Evolutionary conservation across 2,113 vertebrate genomes (phyloP).

Genomic region (Zapus hudsonius): DNA sequence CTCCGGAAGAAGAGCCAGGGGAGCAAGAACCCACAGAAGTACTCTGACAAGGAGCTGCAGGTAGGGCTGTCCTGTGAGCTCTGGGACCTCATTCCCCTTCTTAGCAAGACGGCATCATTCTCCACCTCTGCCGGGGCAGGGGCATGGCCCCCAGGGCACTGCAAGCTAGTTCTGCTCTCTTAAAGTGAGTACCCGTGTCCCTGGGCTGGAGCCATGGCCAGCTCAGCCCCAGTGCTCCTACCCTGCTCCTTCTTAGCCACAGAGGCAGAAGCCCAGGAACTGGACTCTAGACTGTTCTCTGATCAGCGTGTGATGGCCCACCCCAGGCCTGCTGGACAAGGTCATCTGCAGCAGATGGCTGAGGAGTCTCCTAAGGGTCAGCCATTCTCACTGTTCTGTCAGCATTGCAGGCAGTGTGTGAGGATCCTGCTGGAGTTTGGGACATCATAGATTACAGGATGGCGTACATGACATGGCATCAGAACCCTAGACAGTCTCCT

Average conservation of each 20-base stretch:
- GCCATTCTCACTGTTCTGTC: accelerated
- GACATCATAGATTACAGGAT: accelerated
- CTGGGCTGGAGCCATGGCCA: conserved; percentile 89
- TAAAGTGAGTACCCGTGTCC: conserved; percentile 90
- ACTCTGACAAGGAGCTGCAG: conserved; percentile 98
- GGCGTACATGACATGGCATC: too few species aligned
- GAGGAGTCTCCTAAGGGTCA: background rate
- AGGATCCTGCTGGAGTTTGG: accelerated
- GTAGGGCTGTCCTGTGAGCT: conserved; percentile 71
- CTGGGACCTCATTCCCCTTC: background rate
- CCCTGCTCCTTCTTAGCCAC: background rate
- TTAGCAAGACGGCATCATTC: background rate
- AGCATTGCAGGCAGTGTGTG: accelerated
- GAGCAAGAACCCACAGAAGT: conserved; percentile 99
- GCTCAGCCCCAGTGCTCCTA: accelerated
- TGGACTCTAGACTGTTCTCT: background rate
- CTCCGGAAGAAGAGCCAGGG: conserved; percentile 98
- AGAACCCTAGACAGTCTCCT: accelerated
- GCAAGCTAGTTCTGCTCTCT: conserved; percentile 36
- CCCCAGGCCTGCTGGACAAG: background rate
- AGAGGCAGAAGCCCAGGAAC: background rate
- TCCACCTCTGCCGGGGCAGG: background rate
- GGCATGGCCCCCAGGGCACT: too few species aligned
- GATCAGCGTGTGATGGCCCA: background rate
- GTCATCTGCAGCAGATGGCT: background rate